Base-by-base conservation (phyloP, 2,113 vertebrate genomes). In the Stegastes partitus region DNA sequence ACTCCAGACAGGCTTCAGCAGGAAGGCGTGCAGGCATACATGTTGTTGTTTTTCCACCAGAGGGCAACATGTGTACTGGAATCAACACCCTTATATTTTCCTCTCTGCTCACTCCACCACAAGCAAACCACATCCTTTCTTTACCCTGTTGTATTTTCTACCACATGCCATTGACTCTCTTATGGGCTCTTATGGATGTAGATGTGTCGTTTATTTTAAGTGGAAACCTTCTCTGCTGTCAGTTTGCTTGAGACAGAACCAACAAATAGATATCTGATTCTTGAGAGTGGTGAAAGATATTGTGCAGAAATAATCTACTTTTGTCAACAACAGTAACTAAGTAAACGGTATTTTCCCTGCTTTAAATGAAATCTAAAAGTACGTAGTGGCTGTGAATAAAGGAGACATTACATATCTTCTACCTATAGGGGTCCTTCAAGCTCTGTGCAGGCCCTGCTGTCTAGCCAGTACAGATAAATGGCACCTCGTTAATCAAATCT, bases 401-500 rank as follows among this genome's bases (percentile, higher is more conserved):
- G 34, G 51, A 18, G 44, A 71, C 77, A 71, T 64, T 83, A 26
- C 83, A 68, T 22, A 14, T 15, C 51, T 76, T 28, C 78, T 65
- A 74, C 91, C 93, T 90, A 77, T 84, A 94, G 93, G 91, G 87
- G 93, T 90, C 93, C 91, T 93, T 87, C 81, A 12, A 83, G 86
- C 74, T 89, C 92, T 83, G 85, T 58, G 50, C 69, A 87, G 76
- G 56, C 78, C 62, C 37, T 0, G 25, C 70, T 59, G 87, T 85
- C 77, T 59, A 58, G 62, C 83, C 89, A 25, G 81, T 50, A 54
- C 84, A 50, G 86, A 94, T 92, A 93, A 93, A 93, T 88, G 88
- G 92, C 86, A 94, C 89, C 93, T 94, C 92, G 85, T 94, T 94
- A 94, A 94, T 94, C 94, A 94, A 93, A 94, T 94, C 91, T 93